Conservation (phyloP, 2,888 invertebrate species). For the Melinaea menophilus region DNA sequence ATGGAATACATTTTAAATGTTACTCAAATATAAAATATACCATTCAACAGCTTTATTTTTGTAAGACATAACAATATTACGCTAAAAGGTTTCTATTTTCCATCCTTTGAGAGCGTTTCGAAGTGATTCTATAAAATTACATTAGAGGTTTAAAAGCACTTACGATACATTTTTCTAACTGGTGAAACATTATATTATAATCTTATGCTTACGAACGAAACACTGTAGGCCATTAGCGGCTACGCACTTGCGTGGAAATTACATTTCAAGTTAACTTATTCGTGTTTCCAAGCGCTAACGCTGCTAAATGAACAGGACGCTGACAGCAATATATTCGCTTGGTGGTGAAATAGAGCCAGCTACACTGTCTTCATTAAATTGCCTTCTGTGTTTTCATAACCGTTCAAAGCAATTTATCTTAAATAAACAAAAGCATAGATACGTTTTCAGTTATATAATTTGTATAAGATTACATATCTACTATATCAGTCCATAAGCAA, state of each 20-base stretch:
- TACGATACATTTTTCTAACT: constrained; percentile 5
- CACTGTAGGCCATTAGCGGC: constrained; percentile 30
- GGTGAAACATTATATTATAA: constrained; percentile 4
- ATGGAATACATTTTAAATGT: no score
- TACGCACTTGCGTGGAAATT: constrained; percentile 33
- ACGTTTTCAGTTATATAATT: constrained; percentile 32
- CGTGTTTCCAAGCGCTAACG: constrained; percentile 31
- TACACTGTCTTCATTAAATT: constrained; percentile 12
- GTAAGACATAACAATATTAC: constrained; percentile 1
- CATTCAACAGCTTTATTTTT: constrained; percentile 1
- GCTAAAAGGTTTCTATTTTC: constrained; percentile 7
- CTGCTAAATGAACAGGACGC: constrained; percentile 33
- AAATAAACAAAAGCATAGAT: not conserved
- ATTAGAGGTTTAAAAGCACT: constrained; percentile 7
- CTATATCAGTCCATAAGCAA: no score
- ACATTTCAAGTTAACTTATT: constrained; percentile 34
- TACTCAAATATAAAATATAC: not conserved
- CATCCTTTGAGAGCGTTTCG: constrained; percentile 5
- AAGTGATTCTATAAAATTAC: constrained; percentile 7
- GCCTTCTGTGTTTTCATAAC: constrained; percentile 8
- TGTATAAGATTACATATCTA: no score
- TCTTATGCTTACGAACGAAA: constrained; percentile 14
- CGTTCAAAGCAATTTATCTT: not conserved
- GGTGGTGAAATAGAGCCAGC: constrained; percentile 25
- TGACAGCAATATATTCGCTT: constrained; percentile 35